Conservation (phyloP, 2,113 vertebrate species). For the Gasterosteus aculeatus region DNA sequence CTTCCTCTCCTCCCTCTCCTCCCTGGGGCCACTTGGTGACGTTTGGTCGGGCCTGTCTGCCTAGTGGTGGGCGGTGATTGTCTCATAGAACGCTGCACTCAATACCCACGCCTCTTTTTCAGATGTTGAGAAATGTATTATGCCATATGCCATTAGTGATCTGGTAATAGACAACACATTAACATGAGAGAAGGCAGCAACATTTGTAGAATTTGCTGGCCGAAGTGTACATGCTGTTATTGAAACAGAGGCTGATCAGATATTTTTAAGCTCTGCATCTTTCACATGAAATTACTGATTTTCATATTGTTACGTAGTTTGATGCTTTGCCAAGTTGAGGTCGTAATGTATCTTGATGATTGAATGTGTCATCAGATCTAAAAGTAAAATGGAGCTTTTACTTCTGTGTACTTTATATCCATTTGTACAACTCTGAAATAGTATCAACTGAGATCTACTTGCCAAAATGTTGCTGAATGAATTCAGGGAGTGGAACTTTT, state of each 20-base stretch:
- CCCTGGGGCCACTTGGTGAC: too few species aligned
- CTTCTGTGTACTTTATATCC: background rate
- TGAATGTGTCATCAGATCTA: constrained; percentile 2
- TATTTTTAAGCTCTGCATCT: background rate
- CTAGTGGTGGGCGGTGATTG: too few species aligned
- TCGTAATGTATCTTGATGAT: background rate
- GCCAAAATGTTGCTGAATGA: background rate
- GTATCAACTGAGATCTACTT: constrained; percentile 1
- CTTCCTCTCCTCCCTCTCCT: too few species aligned
- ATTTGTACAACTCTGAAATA: background rate
- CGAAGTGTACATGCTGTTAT: background rate
- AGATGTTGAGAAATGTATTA: too few species aligned
- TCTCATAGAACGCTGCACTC: too few species aligned
- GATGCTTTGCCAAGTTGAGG: background rate
- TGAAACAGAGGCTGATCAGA: too few species aligned
- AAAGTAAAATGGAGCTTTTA: background rate
- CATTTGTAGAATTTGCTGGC: background rate
- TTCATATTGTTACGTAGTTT: background rate
- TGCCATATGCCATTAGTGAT: too few species aligned
- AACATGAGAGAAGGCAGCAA: background rate
- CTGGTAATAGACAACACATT: too few species aligned
- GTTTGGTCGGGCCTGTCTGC: too few species aligned
- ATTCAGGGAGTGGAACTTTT: background rate
- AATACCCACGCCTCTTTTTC: too few species aligned
- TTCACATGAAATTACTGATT: background rate